These are phyloP conservation scores for Halocaridina rubra DNA, from an alignment of 2,888 invertebrate species.

Conservation along the genomic window DNA sequence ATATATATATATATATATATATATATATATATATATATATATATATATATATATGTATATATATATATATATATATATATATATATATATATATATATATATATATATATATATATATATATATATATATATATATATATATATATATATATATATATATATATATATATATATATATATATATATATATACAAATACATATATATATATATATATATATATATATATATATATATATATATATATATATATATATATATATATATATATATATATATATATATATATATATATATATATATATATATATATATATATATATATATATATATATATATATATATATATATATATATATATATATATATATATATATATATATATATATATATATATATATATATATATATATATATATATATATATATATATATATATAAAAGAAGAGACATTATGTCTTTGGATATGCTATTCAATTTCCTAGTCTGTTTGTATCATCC, in stretches of 20 bases:
- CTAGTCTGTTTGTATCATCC: too few relatives aligned
- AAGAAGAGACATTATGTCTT: background rate
- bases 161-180: background rate
- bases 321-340: background rate
- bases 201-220: background rate
- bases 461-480: background rate
- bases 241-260: background rate
- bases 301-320: background rate
- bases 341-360: background rate
- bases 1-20: too few relatives aligned
- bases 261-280: background rate
- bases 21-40: too few relatives aligned
- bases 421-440: background rate
- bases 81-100: too few relatives aligned
- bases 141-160: too few relatives aligned
- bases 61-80: too few relatives aligned
- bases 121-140: too few relatives aligned
- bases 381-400: background rate
- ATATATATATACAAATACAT: background rate
- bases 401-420: background rate
- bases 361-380: background rate
- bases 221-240: background rate
- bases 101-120: too few relatives aligned
- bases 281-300: background rate
- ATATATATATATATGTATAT: too few relatives aligned